Conservation (phyloP, 2,113 vertebrate genomes). For the Suricata suricatta region DNA sequence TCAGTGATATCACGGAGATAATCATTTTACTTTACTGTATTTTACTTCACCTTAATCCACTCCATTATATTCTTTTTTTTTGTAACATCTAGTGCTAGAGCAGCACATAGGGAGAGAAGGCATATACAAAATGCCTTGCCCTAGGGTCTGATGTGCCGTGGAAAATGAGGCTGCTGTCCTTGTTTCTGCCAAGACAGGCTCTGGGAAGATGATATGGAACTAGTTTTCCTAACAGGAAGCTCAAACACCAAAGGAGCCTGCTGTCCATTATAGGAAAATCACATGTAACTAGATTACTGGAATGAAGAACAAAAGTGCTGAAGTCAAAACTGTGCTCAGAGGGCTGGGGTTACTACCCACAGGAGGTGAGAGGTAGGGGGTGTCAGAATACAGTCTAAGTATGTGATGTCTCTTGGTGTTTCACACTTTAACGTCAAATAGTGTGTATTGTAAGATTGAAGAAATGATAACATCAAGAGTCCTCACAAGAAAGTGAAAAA, state of each 20-base stretch:
- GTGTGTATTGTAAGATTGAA: neutral
- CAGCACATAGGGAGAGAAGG: neutral
- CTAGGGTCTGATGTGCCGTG: neutral
- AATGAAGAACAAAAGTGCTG: neutral
- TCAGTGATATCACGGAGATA: neutral
- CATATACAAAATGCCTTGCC: accelerated
- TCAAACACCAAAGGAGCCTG: neutral
- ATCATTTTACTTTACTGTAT: neutral
- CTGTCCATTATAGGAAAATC: neutral
- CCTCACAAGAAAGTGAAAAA: neutral
- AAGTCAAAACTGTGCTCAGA: neutral
- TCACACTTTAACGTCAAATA: neutral
- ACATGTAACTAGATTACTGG: neutral
- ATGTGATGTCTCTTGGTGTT: neutral
- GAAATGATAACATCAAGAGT: neutral
- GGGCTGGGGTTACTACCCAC: accelerated
- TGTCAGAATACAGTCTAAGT: neutral
- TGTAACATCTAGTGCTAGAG: neutral
- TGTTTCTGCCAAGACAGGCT: accelerated
- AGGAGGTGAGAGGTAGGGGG: accelerated
- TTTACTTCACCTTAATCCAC: neutral
- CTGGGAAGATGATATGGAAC: neutral
- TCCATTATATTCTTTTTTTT: neutral
- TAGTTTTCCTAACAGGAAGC: neutral
- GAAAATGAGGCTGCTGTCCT: neutral